Percentiles rank a stretch among this genome's conserved stretches.
phyloP scores from a whole-genome alignment of 2,888 invertebrate genomes.

The Dysmachus trigonus region DNA sequence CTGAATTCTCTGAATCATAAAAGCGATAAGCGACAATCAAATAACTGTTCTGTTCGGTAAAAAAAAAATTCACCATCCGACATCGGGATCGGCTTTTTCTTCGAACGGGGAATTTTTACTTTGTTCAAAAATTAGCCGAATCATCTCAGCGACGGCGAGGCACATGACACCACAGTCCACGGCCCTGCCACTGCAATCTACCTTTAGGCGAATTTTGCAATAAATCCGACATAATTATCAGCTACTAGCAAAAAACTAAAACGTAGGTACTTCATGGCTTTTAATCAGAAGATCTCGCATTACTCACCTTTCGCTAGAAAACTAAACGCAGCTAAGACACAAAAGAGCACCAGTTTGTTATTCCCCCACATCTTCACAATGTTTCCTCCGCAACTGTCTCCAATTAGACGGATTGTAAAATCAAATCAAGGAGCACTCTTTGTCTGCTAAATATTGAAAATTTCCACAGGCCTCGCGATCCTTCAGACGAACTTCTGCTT shows the following conservation, averaged over 20 bases:
- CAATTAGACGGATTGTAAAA: not conserved
- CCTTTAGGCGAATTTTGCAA: not conserved
- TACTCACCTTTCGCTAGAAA: slow-evolving; percentile 18
- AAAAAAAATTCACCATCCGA: not conserved
- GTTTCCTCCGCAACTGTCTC: not conserved
- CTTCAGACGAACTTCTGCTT: not conserved
- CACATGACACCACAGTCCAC: not conserved
- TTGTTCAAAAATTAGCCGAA: not conserved
- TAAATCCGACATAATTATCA: not conserved
- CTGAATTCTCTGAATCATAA: not conserved
- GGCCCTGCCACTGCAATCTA: not conserved
- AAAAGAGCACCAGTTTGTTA: not conserved
- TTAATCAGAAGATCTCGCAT: not conserved
- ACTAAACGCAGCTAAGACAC: not conserved
- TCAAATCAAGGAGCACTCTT: not conserved
- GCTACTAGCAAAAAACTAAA: not conserved
- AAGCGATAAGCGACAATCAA: not conserved
- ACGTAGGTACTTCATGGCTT: not conserved
- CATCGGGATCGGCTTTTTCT: not conserved
- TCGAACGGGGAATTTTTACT: not conserved
- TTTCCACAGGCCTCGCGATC: not conserved
- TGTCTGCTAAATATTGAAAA: not conserved
- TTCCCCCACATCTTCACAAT: not conserved
- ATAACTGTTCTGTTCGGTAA: not conserved
- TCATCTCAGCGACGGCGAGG: not conserved